Evolutionary conservation across 2,888 invertebrate species (phyloP).

Genomic region (Mantis religiosa): DNA sequence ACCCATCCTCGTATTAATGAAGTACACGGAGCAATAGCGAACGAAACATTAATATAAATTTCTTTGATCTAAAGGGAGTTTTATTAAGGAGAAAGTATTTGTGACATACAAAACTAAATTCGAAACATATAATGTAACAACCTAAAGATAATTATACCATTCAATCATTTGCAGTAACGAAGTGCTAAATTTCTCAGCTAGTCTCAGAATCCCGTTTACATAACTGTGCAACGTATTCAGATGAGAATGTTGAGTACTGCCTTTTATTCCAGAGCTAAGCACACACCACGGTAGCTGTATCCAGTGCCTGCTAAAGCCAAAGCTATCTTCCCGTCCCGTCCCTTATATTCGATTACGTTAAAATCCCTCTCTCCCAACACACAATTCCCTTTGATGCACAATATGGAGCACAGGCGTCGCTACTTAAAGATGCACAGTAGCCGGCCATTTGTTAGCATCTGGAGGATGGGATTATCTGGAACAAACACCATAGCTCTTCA

Average conservation of each 20-base stretch:
- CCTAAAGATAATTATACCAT: no score
- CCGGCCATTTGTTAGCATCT: not conserved
- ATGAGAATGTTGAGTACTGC: not conserved
- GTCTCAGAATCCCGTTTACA: no score
- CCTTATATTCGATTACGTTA: not conserved
- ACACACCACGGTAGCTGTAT: not conserved
- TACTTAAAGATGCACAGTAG: not conserved
- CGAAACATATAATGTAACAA: no score
- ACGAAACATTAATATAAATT: no score
- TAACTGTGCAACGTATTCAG: not conserved
- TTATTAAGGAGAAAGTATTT: no score
- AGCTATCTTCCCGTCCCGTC: not conserved
- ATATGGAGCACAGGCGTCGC: not conserved
- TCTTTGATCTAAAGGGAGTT: no score
- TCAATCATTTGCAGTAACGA: no score
- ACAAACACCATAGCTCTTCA: not conserved
- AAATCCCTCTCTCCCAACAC: not conserved
- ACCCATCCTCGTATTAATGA: no score
- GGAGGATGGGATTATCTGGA: not conserved
- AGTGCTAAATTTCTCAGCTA: no score
- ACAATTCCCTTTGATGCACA: not conserved
- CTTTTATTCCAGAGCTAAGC: not conserved
- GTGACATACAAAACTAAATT: no score
- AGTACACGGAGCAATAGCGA: no score
- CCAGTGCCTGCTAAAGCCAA: not conserved